These are phyloP conservation scores for Leucophenga varia DNA, from an alignment of 1,140 invertebrate genomes.

Conservation along the genomic window DNA sequence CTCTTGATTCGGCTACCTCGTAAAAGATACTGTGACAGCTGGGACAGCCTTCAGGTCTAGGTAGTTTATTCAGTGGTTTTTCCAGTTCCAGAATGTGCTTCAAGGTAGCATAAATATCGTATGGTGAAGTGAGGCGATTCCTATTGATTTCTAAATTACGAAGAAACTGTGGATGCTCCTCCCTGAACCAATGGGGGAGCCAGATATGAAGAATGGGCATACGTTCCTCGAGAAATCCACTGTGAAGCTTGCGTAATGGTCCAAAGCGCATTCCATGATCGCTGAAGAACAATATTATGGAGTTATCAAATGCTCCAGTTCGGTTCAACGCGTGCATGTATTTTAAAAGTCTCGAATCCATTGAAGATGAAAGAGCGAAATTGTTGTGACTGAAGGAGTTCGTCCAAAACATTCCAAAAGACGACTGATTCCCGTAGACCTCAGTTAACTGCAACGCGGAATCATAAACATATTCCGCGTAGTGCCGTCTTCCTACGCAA, in stretches of 20 bases:
- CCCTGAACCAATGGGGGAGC: constrained; percentile 70
- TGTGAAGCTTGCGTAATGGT: constrained; percentile 61
- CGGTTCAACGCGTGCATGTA: too few relatives aligned
- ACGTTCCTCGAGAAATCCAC: constrained; percentile 83
- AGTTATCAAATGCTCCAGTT: too few relatives aligned
- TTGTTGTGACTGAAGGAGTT: too few relatives aligned
- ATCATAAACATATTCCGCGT: constrained; percentile 60
- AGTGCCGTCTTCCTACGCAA: constrained; percentile 61
- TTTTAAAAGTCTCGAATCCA: too few relatives aligned
- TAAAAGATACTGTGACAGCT: constrained; percentile 67
- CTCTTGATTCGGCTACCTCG: constrained; percentile 63
- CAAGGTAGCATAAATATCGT: constrained; percentile 72
- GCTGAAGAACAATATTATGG: constrained; percentile 76
- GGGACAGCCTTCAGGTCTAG: too few relatives aligned
- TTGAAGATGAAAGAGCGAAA: too few relatives aligned
- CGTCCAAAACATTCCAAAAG: constrained; percentile 81
- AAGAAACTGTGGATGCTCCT: constrained; percentile 63
- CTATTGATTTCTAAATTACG: constrained; percentile 70
- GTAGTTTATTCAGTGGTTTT: constrained; percentile 46
- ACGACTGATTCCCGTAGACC: too few relatives aligned
- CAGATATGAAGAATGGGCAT: constrained; percentile 79
- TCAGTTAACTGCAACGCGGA: too few relatives aligned
- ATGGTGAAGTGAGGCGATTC: constrained; percentile 74
- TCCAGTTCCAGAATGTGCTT: constrained; percentile 50
- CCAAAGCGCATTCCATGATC: constrained; percentile 92